These are phyloP conservation scores for Helogale parvula DNA, from an alignment of 2,113 vertebrate genomes.

Conservation along the genomic window DNA sequence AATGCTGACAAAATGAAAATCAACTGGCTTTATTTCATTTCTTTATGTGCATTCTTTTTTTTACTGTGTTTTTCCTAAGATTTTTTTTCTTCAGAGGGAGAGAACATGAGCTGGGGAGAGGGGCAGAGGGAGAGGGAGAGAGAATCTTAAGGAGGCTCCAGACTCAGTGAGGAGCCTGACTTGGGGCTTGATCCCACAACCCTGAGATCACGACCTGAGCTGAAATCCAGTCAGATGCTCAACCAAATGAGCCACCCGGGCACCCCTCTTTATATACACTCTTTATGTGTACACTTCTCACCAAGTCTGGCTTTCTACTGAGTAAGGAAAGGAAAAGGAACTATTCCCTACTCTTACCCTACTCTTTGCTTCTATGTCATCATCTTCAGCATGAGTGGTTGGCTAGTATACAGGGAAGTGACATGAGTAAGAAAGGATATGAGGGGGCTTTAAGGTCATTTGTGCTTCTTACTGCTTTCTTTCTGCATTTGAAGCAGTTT, in stretches of 20 bases:
- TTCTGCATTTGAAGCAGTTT: slow-evolving; percentile 35
- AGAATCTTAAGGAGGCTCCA: too few species aligned
- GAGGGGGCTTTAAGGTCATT: neutral
- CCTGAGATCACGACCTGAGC: too few species aligned
- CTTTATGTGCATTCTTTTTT: neutral
- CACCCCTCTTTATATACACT: neutral
- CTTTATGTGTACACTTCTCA: neutral
- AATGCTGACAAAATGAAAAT: slow-evolving; percentile 20
- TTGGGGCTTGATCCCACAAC: too few species aligned
- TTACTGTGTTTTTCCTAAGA: too few species aligned
- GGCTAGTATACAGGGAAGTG: neutral
- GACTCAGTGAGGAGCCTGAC: too few species aligned
- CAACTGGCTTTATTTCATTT: slow-evolving; percentile 22
- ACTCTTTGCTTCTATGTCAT: slow-evolving; percentile 9
- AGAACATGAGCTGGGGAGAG: too few species aligned
- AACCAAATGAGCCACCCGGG: too few species aligned
- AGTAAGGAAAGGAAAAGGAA: slow-evolving; percentile 11
- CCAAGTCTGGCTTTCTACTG: slow-evolving; percentile 1
- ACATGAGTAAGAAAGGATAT: neutral
- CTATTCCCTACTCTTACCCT: neutral
- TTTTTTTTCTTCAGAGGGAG: too few species aligned
- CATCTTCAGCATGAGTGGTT: slow-evolving; percentile 9
- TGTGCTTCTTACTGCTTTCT: slow-evolving; percentile 14
- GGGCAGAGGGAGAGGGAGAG: too few species aligned
- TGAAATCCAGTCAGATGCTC: too few species aligned